phyloP scores from a whole-genome alignment of 1,140 invertebrate genomes.

The Papilio helenus region DNA sequence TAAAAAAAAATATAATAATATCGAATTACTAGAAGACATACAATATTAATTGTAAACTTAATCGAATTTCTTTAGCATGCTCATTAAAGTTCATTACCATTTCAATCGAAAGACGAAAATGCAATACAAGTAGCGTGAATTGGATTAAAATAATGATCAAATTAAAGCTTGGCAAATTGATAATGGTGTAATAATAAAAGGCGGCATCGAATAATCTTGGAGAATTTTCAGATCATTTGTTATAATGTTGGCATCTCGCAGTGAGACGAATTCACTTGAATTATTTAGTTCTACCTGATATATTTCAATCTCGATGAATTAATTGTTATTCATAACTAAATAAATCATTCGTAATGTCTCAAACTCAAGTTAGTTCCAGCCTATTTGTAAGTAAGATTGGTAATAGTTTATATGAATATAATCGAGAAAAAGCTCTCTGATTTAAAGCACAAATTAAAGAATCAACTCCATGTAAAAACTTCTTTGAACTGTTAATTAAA shows the following conservation, averaged over 20 bases:
- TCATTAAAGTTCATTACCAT: slow-evolving; percentile 44
- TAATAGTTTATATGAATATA: neutral
- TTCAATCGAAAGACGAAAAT: slow-evolving; percentile 47
- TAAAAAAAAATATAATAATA: neutral
- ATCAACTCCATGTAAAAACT: neutral
- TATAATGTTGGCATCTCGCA: slow-evolving; percentile 60
- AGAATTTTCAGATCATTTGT: slow-evolving; percentile 75
- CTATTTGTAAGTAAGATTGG: neutral
- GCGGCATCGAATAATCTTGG: slow-evolving; percentile 54
- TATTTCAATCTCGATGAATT: slow-evolving; percentile 34
- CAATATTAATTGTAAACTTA: slow-evolving; percentile 7
- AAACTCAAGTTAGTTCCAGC: neutral
- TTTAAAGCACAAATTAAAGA: neutral
- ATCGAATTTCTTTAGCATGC: slow-evolving; percentile 22
- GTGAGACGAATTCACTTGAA: slow-evolving; percentile 68
- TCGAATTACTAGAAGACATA: neutral
- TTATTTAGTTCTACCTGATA: slow-evolving; percentile 45
- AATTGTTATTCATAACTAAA: slow-evolving; percentile 36
- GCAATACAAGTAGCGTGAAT: slow-evolving; percentile 38
- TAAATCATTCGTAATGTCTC: neutral
- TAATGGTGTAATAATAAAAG: slow-evolving; percentile 76
- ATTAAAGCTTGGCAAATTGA: slow-evolving; percentile 78
- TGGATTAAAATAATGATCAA: slow-evolving; percentile 63
- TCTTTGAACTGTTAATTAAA: neutral
- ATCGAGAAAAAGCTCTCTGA: neutral